phyloP scores from a whole-genome alignment of 1,140 invertebrate genomes.

The Aphaenogaster floridana region DNA sequence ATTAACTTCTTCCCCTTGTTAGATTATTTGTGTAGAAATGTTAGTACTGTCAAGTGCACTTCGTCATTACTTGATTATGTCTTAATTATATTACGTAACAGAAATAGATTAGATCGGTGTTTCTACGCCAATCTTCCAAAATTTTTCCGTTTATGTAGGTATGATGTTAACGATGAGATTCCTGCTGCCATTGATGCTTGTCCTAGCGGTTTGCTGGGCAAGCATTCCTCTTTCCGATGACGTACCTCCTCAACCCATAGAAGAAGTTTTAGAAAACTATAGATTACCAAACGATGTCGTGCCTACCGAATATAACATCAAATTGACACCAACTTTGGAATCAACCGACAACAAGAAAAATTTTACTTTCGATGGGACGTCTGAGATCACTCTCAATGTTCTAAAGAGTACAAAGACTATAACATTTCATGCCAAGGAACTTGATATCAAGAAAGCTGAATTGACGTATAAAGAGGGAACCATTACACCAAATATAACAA shows the following conservation, averaged over 20 bases:
- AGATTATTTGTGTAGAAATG: neutral
- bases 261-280: slow-evolving; percentile 74
- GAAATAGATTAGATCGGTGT: neutral
- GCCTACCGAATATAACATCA: slow-evolving; percentile 77
- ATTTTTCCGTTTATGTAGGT: neutral
- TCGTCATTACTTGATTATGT: neutral
- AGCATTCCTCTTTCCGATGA: slow-evolving; percentile 8
- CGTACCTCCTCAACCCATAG: neutral
- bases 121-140: neutral
- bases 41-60: neutral
- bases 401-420: neutral
- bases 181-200: slow-evolving; percentile 43
- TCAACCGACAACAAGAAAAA: neutral
- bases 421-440: slow-evolving; percentile 71
- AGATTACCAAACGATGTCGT: slow-evolving; percentile 88
- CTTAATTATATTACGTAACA: slow-evolving; percentile 30
- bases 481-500: neutral
- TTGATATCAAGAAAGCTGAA: neutral
- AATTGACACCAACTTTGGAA: slow-evolving; percentile 59
- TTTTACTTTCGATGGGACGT: slow-evolving; percentile 71
- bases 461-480: neutral
- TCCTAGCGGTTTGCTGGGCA: slow-evolving; percentile 31
- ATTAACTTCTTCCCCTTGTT: too few species aligned
- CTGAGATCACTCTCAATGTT: slow-evolving; percentile 51
- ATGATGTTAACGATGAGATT: slow-evolving; percentile 47